These are phyloP conservation scores for Mesorhabditis spiculigera DNA, from an alignment of 2,888 invertebrate species.

Conservation along the genomic window DNA sequence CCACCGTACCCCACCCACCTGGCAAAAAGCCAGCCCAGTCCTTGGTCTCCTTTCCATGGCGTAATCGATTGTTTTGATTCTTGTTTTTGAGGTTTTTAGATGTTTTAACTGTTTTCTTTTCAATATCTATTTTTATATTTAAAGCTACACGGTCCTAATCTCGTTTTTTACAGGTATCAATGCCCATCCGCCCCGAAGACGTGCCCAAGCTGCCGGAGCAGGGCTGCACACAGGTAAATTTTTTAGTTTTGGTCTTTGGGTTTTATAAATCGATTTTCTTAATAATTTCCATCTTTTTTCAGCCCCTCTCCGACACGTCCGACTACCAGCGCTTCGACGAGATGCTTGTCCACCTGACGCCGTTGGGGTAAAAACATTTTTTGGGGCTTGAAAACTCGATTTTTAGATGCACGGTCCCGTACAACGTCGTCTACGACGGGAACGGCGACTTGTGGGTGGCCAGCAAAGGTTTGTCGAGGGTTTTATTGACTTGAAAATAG, in stretches of 20 bases:
- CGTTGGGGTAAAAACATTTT: constrained; percentile 19
- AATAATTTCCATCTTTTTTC: constrained; percentile 15
- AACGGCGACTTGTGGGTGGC: constrained; percentile 35
- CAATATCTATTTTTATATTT: not conserved
- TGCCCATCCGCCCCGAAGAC: not conserved
- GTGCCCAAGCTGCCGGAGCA: not conserved
- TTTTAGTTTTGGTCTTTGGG: no score
- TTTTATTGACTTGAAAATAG: no score
- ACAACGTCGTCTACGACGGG: constrained; percentile 42
- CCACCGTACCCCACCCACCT: no score
- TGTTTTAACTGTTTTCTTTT: not conserved
- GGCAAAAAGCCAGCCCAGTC: no score
- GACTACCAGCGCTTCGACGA: constrained; percentile 55
- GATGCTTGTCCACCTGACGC: constrained; percentile 53
- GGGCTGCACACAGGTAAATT: not conserved
- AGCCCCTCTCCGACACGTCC: constrained; percentile 50
- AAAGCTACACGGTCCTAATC: not conserved
- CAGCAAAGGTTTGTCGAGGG: not conserved
- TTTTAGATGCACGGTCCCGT: constrained; percentile 43
- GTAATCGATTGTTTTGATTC: no score
- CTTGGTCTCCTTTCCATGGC: no score
- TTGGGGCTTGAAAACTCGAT: no score
- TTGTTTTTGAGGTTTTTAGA: not conserved
- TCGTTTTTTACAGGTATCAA: not conserved
- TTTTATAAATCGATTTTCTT: no score